Conservation (phyloP, 2,797 vertebrate species). For the Orientallactaga sibirica region DNA sequence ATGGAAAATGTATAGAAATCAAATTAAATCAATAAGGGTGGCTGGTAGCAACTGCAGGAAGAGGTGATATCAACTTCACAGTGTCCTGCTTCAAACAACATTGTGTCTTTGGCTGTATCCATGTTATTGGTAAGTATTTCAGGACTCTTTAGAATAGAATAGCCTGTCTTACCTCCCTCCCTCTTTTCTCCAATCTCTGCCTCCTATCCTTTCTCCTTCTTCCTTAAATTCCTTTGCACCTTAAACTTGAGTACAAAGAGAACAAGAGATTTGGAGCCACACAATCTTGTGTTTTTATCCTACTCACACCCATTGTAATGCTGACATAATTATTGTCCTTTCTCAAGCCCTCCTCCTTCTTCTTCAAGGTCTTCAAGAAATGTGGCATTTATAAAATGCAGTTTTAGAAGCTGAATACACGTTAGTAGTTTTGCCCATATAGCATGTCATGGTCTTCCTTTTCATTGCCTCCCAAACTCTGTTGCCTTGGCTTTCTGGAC, state of each 20-base stretch:
- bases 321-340: neutral
- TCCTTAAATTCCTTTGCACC: neutral
- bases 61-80: neutral
- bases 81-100: neutral
- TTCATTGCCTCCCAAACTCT: neutral
- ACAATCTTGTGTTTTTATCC: neutral
- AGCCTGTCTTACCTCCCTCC: too few relatives aligned
- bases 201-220: neutral
- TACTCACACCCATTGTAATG: neutral
- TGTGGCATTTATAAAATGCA: neutral
- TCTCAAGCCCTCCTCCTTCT: neutral
- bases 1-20: slow-evolving; percentile 41
- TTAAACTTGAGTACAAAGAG: slow-evolving; percentile 40
- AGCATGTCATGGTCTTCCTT: neutral
- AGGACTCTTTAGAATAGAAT: neutral
- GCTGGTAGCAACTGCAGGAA: slow-evolving; percentile 20
- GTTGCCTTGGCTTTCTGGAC: neutral
- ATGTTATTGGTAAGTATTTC: slow-evolving; percentile 5
- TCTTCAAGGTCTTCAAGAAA: neutral
- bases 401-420: neutral
- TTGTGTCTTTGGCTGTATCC: neutral
- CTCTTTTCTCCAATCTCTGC: neutral
- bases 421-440: neutral
- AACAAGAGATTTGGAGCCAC: neutral
- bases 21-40: slow-evolving; percentile 40